Base-by-base conservation (phyloP, 2,113 vertebrate species). In the Myotis davidii region DNA sequence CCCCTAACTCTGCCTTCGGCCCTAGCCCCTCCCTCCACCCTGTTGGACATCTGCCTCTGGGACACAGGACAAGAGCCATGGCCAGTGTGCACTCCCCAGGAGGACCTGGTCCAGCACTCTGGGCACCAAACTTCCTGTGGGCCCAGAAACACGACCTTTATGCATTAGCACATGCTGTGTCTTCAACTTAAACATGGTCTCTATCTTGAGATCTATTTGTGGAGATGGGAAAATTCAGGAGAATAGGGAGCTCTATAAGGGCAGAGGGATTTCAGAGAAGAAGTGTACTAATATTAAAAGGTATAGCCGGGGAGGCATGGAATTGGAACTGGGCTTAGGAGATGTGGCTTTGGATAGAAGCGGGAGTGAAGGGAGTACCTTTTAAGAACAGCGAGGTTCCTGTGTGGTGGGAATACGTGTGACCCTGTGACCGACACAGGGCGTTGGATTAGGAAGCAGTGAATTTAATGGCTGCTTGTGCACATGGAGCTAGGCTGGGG, bases 341-440 rank as follows among this genome's bases (percentile, higher is more conserved):
- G 27, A 1, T 1, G 18, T 4, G 11, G 11, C 5, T 88, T 83
- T 32, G 32, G 54, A 8, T 4, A 18, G 56, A 29, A 42, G 12
- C 29, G 21, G 37, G 64, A 21, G 65, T 29, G n/a, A 23, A n/a
- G 6, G 25, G 27, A 11, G 50, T 12, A 16, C 7, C 23, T 59
- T 76, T 88, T 4, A 61, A 78, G 72, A 17, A 27, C 18, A 27
- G 13, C 6, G 1, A 14, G 21, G 67, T 64, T 37, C 32, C 45
- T 12, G 5, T 0, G 9, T 45, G 2, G n/a, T 3, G 70, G 83
- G 29, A 1, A n/a, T 20, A 50, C 0, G 0, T 42, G 14, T 70
- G 73, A 86, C 2, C 39, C 9, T 1, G 23, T 48, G 50, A 34
- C 16, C 23, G 27, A 27, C 39, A n/a, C 4, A 5, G 18, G 23